Percentiles rank a stretch among this genome's conserved stretches.
Evolutionary conservation across 2,113 vertebrate species (phyloP).

Genomic region (Lagopus muta): DNA sequence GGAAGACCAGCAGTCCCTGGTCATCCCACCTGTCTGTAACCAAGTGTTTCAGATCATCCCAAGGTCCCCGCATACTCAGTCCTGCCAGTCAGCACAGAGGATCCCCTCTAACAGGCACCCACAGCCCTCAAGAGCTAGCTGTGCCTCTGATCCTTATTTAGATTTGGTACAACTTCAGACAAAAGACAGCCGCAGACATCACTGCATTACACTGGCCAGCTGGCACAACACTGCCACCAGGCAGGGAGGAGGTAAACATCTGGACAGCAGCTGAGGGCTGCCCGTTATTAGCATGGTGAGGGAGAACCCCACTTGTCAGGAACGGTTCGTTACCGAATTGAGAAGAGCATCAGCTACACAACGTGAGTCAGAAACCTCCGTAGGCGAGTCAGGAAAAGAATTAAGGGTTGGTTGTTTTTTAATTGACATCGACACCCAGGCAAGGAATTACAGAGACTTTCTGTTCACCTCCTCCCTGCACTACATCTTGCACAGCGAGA

Average conservation of each 20-base stretch:
- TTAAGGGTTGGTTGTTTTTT: background rate
- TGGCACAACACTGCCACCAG: background rate
- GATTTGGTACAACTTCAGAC: background rate
- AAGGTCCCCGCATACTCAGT: background rate
- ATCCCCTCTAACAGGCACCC: background rate
- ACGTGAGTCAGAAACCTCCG: background rate
- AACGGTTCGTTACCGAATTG: fast-evolving
- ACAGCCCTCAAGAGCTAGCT: background rate
- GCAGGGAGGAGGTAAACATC: background rate
- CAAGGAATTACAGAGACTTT: background rate
- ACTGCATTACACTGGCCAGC: fast-evolving
- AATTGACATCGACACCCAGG: background rate
- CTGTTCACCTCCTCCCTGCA: background rate
- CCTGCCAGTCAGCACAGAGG: background rate
- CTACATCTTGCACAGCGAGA: background rate
- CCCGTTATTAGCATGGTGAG: background rate
- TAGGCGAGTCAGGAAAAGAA: background rate
- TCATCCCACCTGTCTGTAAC: background rate
- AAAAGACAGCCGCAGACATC: background rate
- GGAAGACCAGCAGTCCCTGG: background rate
- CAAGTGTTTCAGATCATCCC: background rate
- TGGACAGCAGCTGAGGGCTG: background rate
- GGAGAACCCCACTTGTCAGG: background rate
- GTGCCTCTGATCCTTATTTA: background rate
- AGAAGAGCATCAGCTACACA: background rate